Percentiles rank a stretch among this genome's conserved stretches.
Evolutionary conservation across 2,888 invertebrate species (phyloP).

Genomic region (Cantharis rufa): DNA sequence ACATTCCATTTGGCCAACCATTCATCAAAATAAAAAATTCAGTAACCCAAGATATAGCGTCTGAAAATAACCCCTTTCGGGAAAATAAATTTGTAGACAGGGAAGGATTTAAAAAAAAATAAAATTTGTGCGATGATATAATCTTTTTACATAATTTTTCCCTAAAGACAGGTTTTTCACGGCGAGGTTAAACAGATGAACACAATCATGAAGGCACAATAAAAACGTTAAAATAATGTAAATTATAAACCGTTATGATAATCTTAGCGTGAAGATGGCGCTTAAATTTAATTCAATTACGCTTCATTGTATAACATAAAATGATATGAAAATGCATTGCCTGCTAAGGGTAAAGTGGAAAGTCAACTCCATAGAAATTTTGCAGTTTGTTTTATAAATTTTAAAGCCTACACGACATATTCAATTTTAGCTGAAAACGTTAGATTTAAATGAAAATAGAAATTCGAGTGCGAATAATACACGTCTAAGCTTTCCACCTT

Average conservation of each 20-base stretch:
- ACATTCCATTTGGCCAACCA: background rate
- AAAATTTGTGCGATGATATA: background rate
- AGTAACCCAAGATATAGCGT: background rate
- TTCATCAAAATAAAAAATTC: background rate
- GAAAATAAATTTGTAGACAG: background rate
- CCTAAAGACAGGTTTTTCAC: background rate
- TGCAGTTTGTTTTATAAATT: constrained; percentile 19
- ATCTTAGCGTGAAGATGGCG: background rate
- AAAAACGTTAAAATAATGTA: background rate
- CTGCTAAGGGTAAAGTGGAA: background rate
- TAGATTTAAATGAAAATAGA: constrained; percentile 30
- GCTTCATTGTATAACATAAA: background rate
- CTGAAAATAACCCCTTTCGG: background rate
- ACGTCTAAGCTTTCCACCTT: constrained; percentile 29
- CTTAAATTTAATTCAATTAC: constrained; percentile 5
- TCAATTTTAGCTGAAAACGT: constrained; percentile 23
- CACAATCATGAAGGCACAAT: background rate
- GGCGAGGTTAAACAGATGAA: background rate
- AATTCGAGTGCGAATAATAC: constrained; percentile 29
- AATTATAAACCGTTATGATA: background rate
- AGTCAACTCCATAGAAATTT: constrained; percentile 15
- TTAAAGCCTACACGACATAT: constrained; percentile 24
- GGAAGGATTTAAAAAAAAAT: background rate
- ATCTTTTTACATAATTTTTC: background rate
- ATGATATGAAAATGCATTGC: background rate